Evolutionary conservation across 1,140 invertebrate species (phyloP), one percentile per base, ranked within the genome.

Genomic region (Yoshiicerus persimilis): DNA sequence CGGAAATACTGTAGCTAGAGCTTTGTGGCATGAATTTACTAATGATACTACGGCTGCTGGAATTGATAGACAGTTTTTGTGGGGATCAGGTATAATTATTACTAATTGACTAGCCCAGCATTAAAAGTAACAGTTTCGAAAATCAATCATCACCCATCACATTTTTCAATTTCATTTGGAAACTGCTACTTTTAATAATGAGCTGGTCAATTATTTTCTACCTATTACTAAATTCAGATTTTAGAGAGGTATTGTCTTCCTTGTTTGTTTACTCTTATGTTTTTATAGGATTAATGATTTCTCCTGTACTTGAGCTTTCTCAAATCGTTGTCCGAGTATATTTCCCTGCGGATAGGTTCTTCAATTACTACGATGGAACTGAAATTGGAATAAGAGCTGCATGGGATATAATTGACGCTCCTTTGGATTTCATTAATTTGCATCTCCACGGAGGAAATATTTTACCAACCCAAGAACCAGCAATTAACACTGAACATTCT

Each of bases 401-500:
- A 88, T 93, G 93, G 80, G 90, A 93, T 4, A 92, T 90, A 13
- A 88, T 96, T 23, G 87, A 93, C 11, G 94, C 95, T 8, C 94
- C 95, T 32, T 75, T 94, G 5, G 94, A 95, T 91, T 94, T 92
- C 13, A 96, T 96, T 88, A 95, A 95, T 36, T 91, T 96, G 87
- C 93, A 95, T 87, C 92, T 87, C 2, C 39, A 16, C 39, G 96
- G 95, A 86, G 97, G 96, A 9, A 93, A 92, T 75, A 95, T 97
- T 88, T 90, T 98, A 47, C 95, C 96, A 0, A 92, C 93, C 80
- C 96, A 97, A 91, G 92, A 93, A 88, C 94, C 95, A 27, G 93
- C 93, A 34, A 89, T 92, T 4, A 96, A 95, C 1, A 96, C 96
- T 0, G 20, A 47, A 20, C n/a, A 86, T 2, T 70, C 87, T 8